Base-by-base conservation (phyloP, 2,888 invertebrate genomes). In the Fragum sueziense region DNA sequence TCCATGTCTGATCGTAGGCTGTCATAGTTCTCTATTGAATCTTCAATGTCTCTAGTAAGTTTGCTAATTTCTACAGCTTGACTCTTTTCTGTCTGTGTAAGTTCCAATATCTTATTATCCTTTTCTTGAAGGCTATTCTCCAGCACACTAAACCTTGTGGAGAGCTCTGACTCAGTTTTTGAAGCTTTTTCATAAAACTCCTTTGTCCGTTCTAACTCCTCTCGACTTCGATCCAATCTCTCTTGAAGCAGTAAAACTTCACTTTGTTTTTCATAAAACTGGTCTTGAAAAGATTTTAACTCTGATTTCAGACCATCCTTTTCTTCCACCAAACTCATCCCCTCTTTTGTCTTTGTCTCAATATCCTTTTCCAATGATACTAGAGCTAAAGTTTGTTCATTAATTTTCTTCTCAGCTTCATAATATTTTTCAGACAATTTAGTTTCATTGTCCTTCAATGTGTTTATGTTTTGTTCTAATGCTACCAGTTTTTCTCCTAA, bases 231-330 rank as follows among this genome's bases (percentile, higher is more conserved):
- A 11, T 77, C 74, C 17, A 76, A 51, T 51, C 79, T 85, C 61
- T 82, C 82, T 65, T 80, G 70, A 22, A 85, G 57, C 14, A 81
- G 22, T 57, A 79, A 54, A 4, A 76, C 68, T 52, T 81, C 84
- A 80, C 80, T 84, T 51, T 84, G 73, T 34, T 84, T 84, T 71
- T 84, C 84, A 78, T 79, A 77, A 54, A 78, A 68, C 68, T 86
- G 74, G 72, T 79, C 77, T 69, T 79, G 79, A 14, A 75, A 41
- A 25, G 70, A 14, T 57, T 73, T 82, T 11, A 82, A 34, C 20
- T 85, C 74, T 34, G 51, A 25, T 69, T 79, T 73, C 3, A 74
- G 2, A 41, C 27, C 47, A 17, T 71, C 71, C 61, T 70, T 76
- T 29, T 79, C 79, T 57, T 70, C 57, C 57, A 73, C 57, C 52